A percentile compares a stretch with the other conserved stretches of the same genome.
Conservation (phyloP, 2,113 vertebrate genomes). For the Elanus axillaris region DNA sequence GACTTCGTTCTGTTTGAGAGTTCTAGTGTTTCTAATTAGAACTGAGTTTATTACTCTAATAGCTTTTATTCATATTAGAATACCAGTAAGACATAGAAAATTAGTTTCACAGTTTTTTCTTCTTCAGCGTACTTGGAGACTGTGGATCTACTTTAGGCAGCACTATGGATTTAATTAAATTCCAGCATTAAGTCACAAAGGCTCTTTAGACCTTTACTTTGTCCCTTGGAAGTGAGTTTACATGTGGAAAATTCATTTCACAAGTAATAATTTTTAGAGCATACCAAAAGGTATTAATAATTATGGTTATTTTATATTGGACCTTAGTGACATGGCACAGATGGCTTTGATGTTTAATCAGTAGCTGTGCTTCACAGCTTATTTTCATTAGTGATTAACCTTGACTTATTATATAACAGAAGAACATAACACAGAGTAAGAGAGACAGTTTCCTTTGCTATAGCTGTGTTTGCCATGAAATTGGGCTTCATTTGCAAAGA, state of each 20-base stretch:
- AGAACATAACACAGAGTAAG: not conserved
- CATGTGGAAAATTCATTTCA: conserved; percentile 1
- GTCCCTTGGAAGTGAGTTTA: not conserved
- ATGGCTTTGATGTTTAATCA: conserved; percentile 20
- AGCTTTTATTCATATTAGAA: not conserved
- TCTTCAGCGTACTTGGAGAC: not conserved
- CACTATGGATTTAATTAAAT: conserved; percentile 3
- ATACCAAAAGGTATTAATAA: conserved; percentile 22
- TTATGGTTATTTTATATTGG: conserved; percentile 17
- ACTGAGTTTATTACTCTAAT: conserved; percentile 19
- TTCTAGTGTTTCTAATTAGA: conserved; percentile 1
- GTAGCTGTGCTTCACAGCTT: not conserved
- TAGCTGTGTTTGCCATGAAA: not conserved
- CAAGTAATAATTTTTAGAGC: conserved; percentile 8
- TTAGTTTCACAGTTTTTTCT: not conserved
- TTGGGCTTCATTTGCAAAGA: not conserved
- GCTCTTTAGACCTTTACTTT: conserved; percentile 3
- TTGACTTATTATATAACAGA: conserved; percentile 28
- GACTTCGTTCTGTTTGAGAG: conserved; percentile 1
- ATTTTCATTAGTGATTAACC: conserved; percentile 17
- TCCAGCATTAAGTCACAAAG: not conserved
- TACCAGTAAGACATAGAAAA: not conserved
- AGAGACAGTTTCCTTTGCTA: not conserved
- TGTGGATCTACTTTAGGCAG: not conserved
- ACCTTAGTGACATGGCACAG: not conserved